Evolutionary conservation across 2,888 invertebrate species (phyloP).

Genomic region (Pecten maximus): DNA sequence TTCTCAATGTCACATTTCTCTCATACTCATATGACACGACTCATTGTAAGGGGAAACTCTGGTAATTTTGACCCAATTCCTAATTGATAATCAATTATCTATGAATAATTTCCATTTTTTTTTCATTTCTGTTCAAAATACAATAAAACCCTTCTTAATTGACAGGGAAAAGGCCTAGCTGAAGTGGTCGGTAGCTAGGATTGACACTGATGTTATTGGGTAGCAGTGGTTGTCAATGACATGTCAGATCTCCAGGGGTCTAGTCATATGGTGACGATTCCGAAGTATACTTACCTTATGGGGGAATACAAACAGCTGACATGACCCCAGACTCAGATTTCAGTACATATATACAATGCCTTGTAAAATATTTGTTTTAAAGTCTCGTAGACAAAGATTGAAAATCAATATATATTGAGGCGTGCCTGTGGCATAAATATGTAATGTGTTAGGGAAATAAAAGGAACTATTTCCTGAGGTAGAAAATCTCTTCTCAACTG

Average conservation of each 20-base stretch:
- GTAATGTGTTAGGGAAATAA: background rate
- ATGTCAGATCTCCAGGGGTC: background rate
- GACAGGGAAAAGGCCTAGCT: too few relatives aligned
- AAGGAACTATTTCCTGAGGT: background rate
- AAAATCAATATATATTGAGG: background rate
- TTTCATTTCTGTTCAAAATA: too few relatives aligned
- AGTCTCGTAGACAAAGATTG: background rate
- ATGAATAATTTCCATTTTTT: too few relatives aligned
- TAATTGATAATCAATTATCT: too few relatives aligned
- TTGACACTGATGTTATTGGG: background rate
- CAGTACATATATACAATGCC: background rate
- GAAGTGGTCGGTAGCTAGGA: too few relatives aligned
- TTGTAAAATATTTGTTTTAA: constrained; percentile 9
- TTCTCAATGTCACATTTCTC: too few relatives aligned
- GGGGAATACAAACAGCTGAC: background rate
- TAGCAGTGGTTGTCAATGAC: background rate
- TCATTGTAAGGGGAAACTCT: too few relatives aligned
- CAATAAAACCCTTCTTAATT: too few relatives aligned
- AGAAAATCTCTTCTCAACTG: background rate
- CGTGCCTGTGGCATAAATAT: background rate
- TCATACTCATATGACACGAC: too few relatives aligned
- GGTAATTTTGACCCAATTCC: too few relatives aligned
- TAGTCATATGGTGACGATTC: background rate
- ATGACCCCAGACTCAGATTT: background rate
- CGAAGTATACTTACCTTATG: background rate